Evolutionary conservation across 2,888 invertebrate genomes (phyloP).

Genomic region (Thalpophila matura): DNA sequence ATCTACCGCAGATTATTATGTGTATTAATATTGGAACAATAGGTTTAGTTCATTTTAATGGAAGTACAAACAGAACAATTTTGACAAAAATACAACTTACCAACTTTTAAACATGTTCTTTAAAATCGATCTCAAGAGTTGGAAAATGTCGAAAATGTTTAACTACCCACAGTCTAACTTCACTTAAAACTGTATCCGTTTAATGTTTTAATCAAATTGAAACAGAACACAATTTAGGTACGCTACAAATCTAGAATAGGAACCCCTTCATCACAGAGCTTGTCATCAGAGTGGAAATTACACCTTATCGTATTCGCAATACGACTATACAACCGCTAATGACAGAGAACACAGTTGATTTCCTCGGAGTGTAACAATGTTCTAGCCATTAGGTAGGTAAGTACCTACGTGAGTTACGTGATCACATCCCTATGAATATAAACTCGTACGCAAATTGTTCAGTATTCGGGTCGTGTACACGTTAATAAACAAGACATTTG

Average conservation of each 20-base stretch:
- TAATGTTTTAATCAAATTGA: constrained; percentile 13
- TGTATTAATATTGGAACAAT: too few species aligned
- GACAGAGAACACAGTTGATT: constrained; percentile 42
- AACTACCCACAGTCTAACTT: too few species aligned
- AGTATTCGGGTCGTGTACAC: constrained; percentile 57
- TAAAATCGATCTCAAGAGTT: too few species aligned
- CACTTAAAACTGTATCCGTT: not conserved
- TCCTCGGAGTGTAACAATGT: constrained; percentile 48
- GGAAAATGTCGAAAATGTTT: not conserved
- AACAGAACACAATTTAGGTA: constrained; percentile 8
- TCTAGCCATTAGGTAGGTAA: constrained; percentile 32
- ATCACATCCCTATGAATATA: constrained; percentile 56
- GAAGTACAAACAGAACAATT: too few species aligned
- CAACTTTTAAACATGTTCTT: too few species aligned
- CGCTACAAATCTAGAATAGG: constrained; percentile 16
- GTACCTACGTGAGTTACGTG: constrained; percentile 55
- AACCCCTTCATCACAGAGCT: constrained; percentile 18
- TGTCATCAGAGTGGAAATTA: constrained; percentile 44
- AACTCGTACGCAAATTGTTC: constrained; percentile 52
- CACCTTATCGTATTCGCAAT: constrained; percentile 40
- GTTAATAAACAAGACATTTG: constrained; percentile 65
- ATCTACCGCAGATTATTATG: too few species aligned
- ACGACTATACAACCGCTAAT: constrained; percentile 42
- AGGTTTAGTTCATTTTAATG: not conserved
- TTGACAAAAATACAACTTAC: too few species aligned